Percentiles rank a stretch among this genome's conserved stretches.
phyloP scores from a whole-genome alignment of 2,113 vertebrate species.

The Centropristis striata region DNA sequence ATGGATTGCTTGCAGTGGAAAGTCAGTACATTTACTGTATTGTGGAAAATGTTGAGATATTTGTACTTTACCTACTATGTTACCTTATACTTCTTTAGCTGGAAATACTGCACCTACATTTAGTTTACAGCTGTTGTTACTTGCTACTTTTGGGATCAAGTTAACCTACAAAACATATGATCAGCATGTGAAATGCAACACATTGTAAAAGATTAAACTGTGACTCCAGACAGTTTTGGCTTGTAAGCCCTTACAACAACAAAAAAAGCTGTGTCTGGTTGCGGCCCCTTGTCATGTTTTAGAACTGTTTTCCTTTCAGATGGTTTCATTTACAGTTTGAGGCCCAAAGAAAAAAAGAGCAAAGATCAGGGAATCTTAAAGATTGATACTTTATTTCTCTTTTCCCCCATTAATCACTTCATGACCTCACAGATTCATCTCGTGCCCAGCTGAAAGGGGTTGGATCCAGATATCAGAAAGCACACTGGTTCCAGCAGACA shows the following conservation, averaged over 20 bases:
- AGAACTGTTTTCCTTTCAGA: no score
- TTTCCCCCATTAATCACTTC: background rate
- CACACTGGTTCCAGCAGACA: no score
- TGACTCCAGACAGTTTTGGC: background rate
- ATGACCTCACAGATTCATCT: background rate
- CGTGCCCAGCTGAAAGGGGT: background rate
- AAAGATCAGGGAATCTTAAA: background rate
- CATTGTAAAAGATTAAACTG: no score
- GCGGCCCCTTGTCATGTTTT: background rate
- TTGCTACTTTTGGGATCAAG: no score
- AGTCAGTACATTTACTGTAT: background rate
- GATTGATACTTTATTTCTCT: background rate
- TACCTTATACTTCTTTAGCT: no score
- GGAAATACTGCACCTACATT: no score
- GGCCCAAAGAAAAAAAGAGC: no score
- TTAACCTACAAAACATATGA: no score
- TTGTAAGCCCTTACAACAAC: background rate
- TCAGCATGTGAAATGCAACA: no score
- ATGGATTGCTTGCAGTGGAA: background rate
- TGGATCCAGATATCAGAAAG: background rate
- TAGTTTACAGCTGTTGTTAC: no score
- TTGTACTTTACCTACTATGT: background rate
- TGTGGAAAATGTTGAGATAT: background rate
- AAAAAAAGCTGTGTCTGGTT: background rate
- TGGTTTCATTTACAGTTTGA: no score